Evolutionary conservation across 2,797 vertebrate species (phyloP).

Genomic region (Antennarius maculatus): DNA sequence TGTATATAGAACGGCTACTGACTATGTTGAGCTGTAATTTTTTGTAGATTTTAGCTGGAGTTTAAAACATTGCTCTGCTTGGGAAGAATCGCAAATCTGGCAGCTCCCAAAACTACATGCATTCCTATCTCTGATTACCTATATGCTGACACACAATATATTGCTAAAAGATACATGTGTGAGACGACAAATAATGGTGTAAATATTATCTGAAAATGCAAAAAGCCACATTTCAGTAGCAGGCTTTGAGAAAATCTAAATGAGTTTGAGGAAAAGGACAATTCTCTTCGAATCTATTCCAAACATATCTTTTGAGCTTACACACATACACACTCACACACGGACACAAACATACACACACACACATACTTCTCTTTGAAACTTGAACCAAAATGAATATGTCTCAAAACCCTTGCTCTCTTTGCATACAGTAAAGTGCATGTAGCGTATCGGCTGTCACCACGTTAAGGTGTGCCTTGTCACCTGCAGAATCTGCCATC

Average conservation of each 20-base stretch:
- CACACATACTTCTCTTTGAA: slow-evolving; percentile 76
- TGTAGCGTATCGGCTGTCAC: slow-evolving; percentile 79
- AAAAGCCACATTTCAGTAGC: slow-evolving; percentile 83
- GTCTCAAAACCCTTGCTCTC: slow-evolving; percentile 75
- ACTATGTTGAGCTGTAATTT: slow-evolving; percentile 94
- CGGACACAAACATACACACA: slow-evolving; percentile 18
- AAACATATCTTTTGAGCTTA: slow-evolving; percentile 79
- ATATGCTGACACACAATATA: slow-evolving; percentile 84
- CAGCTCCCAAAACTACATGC: slow-evolving; percentile 92
- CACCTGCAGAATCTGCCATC: slow-evolving; percentile 81
- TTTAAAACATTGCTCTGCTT: slow-evolving; percentile 92
- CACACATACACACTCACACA: slow-evolving; percentile 33
- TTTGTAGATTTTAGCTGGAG: slow-evolving; percentile 98
- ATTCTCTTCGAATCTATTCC: slow-evolving; percentile 80
- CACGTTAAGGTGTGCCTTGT: slow-evolving; percentile 79
- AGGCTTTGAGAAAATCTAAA: slow-evolving; percentile 83
- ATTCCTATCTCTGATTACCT: slow-evolving; percentile 87
- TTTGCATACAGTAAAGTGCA: slow-evolving; percentile 81
- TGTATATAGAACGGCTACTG: slow-evolving; percentile 85
- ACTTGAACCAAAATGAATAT: slow-evolving; percentile 81
- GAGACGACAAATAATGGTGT: slow-evolving; percentile 75
- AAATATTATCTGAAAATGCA: slow-evolving; percentile 83
- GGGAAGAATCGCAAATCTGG: slow-evolving; percentile 86
- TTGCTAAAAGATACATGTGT: slow-evolving; percentile 79
- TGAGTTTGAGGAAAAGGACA: slow-evolving; percentile 78